Conservation (phyloP, 2,113 vertebrate genomes). For the Crotophaga sulcirostris region DNA sequence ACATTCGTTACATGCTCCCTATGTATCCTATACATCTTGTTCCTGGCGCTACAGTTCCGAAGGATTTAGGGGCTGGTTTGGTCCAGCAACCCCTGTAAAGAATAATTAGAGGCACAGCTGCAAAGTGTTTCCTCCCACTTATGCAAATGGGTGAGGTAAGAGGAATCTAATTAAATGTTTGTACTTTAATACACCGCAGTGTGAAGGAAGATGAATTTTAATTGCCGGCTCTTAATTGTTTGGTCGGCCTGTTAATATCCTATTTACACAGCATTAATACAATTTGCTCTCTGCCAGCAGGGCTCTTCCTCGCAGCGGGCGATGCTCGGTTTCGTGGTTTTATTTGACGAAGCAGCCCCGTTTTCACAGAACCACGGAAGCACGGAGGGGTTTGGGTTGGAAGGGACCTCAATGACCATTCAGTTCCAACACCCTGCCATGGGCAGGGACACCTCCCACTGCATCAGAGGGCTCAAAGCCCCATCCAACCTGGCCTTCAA, state of each 20-base stretch:
- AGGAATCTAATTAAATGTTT: slow-evolving; percentile 79
- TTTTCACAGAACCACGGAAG: background rate
- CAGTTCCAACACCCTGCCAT: no score
- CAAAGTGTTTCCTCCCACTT: slow-evolving; percentile 72
- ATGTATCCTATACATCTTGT: rapidly evolving
- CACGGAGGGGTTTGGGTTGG: no score
- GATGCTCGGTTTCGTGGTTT: background rate
- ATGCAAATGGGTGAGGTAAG: slow-evolving; percentile 76
- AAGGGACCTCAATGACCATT: no score
- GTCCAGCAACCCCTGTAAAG: background rate
- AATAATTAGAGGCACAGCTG: slow-evolving; percentile 58
- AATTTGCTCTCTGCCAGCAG: slow-evolving; percentile 4
- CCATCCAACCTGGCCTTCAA: no score
- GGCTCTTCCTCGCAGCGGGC: background rate
- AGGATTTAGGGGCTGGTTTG: background rate
- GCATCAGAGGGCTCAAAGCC: no score
- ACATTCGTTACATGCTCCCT: rapidly evolving
- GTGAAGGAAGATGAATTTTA: slow-evolving; percentile 79
- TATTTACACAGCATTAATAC: slow-evolving; percentile 53
- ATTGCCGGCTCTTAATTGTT: slow-evolving; percentile 80
- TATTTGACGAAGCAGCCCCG: rapidly evolving
- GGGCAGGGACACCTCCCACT: no score
- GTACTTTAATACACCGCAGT: slow-evolving; percentile 62
- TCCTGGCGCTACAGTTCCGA: rapidly evolving
- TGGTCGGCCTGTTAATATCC: slow-evolving; percentile 71